phyloP scores from a whole-genome alignment of 1,140 invertebrate species.

The Hyphantria cunea region DNA sequence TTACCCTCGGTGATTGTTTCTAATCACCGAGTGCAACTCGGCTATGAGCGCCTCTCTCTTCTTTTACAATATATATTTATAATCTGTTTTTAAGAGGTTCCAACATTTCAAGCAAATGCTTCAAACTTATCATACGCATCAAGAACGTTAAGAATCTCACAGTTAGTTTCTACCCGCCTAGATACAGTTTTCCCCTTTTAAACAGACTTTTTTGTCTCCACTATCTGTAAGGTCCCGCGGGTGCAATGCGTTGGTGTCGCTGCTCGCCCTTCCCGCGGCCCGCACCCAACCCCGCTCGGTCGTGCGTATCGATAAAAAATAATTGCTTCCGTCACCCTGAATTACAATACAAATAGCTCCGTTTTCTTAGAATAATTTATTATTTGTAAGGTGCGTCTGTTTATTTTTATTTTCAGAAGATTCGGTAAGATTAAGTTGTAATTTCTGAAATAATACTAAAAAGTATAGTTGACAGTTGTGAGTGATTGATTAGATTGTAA shows the following conservation, averaged over 20 bases:
- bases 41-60: too few species aligned
- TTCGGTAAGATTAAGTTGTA: not conserved
- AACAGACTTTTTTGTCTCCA: slow-evolving; percentile 50
- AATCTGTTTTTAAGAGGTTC: too few species aligned
- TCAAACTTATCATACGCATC: not conserved
- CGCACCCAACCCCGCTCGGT: slow-evolving; percentile 32
- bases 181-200: slow-evolving; percentile 49
- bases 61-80: too few species aligned
- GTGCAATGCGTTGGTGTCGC: slow-evolving; percentile 69
- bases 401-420: slow-evolving; percentile 13
- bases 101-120: too few species aligned
- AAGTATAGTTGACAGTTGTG: too few species aligned
- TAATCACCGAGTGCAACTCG: too few species aligned
- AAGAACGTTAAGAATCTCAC: slow-evolving; percentile 6
- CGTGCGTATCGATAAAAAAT: slow-evolving; percentile 78
- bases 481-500: too few species aligned
- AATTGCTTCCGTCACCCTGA: slow-evolving; percentile 66
- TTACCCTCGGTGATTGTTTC: too few species aligned
- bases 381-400: not conserved
- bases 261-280: slow-evolving; percentile 25
- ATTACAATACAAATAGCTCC: slow-evolving; percentile 46
- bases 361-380: slow-evolving; percentile 32
- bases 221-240: slow-evolving; percentile 61
- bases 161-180: not conserved
- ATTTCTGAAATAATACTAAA: slow-evolving; percentile 3